These are phyloP conservation scores for Erythrocercus mccallii DNA, from an alignment of 2,113 vertebrate genomes.

Conservation along the genomic window DNA sequence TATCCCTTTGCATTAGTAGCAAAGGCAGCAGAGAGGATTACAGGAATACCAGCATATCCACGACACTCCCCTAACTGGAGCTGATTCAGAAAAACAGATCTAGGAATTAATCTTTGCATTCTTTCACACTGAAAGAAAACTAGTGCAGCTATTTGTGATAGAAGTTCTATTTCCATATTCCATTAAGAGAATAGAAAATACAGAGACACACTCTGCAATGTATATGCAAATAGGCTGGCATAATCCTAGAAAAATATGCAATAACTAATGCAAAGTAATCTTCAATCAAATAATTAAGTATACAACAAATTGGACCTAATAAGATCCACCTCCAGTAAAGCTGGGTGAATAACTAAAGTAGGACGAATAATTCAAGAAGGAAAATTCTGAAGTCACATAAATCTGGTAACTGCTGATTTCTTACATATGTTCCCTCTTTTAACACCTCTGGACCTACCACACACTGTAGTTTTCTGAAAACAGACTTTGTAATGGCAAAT, in stretches of 20 bases:
- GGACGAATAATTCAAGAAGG: conserved; percentile 1
- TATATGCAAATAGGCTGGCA: conserved; percentile 7
- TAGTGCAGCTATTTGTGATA: neutral
- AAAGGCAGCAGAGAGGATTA: neutral
- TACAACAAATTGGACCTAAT: neutral
- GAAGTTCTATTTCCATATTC: neutral
- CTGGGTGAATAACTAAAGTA: neutral
- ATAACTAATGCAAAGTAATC: conserved; percentile 34
- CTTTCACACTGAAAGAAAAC: neutral
- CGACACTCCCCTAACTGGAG: neutral
- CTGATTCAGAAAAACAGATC: neutral
- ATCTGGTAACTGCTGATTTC: neutral
- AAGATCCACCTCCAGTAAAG: neutral
- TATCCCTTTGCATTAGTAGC: neutral
- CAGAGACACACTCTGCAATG: neutral
- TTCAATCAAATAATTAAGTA: conserved; percentile 25
- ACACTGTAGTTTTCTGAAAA: neutral
- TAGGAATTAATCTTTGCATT: neutral
- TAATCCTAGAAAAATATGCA: neutral
- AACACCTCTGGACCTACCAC: neutral
- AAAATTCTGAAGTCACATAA: neutral
- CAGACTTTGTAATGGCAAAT: neutral
- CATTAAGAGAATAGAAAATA: neutral
- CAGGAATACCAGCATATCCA: neutral
- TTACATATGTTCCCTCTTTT: neutral